Base-by-base conservation (phyloP, 1,140 invertebrate species). In the Hyles vespertilio region DNA sequence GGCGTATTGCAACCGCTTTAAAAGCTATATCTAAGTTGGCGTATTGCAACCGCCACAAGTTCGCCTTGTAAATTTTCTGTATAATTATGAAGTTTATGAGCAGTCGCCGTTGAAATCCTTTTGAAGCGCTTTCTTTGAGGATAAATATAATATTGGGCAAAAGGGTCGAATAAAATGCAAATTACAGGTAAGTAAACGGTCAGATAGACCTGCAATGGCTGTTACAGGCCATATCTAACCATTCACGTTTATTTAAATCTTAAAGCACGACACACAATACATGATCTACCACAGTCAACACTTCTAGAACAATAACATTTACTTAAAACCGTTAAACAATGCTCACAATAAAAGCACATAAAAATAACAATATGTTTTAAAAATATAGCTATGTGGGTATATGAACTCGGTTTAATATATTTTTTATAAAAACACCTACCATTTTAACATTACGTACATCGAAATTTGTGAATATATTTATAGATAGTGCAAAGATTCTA, bases 401-500 rank as follows among this genome's bases (percentile, higher is more conserved):
- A 87, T 81, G 77, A 85, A 84, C 84, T 72, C 70, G 69, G 70
- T 66, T 79, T 77, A 22, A 22, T 63, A 69, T 57, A 58, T 73
- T 87, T 82, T 77, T 74, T 81, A 81, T 78, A 83, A 84, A 87
- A 83, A 83, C 80, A 86, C 60, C 71, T 74, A 80, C 5, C 36
- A 8, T 8, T 40, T 40, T 2, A 22, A 22, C 22, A 22, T 22
- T 22, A 22, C 22, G 22, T 22, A 22, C 22, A 22, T 22, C 2
- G 22, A 22, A 22, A 22, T 1, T 22, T 22, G 22, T 22, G 22
- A 22, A 22, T 22, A 22, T 22, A 22, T 22, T 22, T 22, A 22
- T 22, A 22, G 22, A 22, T 22, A 22, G 22, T 22, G 22, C 22
- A 22, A 22, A 22, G 22, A 22, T 22, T 22, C 22, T 22, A 22